Percentiles rank a stretch among this genome's conserved stretches.
Conservation (phyloP, 2,888 invertebrate genomes). For the Acanthosepion lycidas region DNA sequence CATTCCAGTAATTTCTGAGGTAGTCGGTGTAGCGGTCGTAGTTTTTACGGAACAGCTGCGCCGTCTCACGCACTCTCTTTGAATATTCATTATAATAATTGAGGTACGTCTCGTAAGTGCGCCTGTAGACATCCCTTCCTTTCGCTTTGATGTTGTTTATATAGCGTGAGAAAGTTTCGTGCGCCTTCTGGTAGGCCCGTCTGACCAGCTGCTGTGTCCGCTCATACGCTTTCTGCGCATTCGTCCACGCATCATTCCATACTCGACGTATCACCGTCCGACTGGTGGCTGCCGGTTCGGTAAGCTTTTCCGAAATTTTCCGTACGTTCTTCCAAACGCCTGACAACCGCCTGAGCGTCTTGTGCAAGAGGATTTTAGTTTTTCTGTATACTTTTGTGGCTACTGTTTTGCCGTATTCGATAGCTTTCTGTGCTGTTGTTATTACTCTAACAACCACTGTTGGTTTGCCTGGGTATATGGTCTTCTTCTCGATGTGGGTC, state of each 20-base stretch:
- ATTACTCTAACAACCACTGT: neutral
- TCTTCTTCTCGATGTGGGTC: neutral
- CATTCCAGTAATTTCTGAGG: neutral
- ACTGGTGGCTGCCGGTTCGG: neutral
- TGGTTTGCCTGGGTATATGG: neutral
- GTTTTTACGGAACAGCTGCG: neutral
- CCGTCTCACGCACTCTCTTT: neutral
- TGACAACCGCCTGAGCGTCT: slow-evolving; percentile 36
- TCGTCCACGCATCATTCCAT: neutral
- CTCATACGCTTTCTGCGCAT: neutral
- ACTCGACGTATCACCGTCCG: neutral
- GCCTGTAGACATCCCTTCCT: neutral
- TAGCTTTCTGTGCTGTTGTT: neutral
- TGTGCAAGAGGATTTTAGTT: slow-evolving; percentile 43
- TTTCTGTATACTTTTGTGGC: slow-evolving; percentile 2
- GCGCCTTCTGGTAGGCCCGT: slow-evolving; percentile 20
- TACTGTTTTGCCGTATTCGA: neutral
- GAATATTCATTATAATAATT: slow-evolving; percentile 9
- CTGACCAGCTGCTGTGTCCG: neutral
- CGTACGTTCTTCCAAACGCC: neutral
- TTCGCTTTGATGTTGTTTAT: neutral
- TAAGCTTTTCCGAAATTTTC: neutral
- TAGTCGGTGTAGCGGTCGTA: neutral
- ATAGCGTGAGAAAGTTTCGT: neutral
- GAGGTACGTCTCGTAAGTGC: neutral